Base-by-base conservation (phyloP, 2,113 vertebrate species). In the Psophia crepitans region DNA sequence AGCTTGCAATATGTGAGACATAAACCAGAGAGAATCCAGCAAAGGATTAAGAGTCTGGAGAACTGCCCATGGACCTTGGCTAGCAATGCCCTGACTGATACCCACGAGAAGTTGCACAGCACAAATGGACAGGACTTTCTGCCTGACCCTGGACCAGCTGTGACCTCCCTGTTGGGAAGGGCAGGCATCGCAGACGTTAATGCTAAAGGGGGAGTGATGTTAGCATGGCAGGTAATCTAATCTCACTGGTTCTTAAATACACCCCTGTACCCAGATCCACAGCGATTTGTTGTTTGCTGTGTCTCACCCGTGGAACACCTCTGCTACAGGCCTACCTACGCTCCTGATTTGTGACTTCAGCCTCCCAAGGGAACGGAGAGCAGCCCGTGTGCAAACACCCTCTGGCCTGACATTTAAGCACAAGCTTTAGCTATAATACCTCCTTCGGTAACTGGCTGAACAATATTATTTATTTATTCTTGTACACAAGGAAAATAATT, bases 121-220 rank as follows among this genome's bases (percentile, higher is more conserved):
- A 46, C 9, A 53, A 6, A 35, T 1, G 0, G 26, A 57, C 18
- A 49, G 1, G 6, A 14, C 23, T 33, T 78, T 61, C 41, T 74
- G 20, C 28, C 60, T 58, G 24, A 41, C 56, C 11, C 14, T 48
- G 44, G 26, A 7, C 23, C 27, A 58, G 30, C 20, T 76, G 43
- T 33, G 26, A 63, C 37, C 24, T 56, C 33, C 56, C 46, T 56
- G 14, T 27, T n/a, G 44, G 46, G 41, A 54, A 43, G 14, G 12
- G 20, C 2, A 54, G 44, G 49, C 16, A 16, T 2, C 27, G 18
- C 1, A 2, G 80, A 53, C 0, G 1, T 43, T 44, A 60, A 32
- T 30, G 35, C 23, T 77, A 56, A 37, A 53, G 22, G 5, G 22
- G 30, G 9, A 48, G 11, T 1, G 5, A 80, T 26, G 53, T 27